phyloP scores from a whole-genome alignment of 2,113 vertebrate genomes.

The Semnopithecus entellus region DNA sequence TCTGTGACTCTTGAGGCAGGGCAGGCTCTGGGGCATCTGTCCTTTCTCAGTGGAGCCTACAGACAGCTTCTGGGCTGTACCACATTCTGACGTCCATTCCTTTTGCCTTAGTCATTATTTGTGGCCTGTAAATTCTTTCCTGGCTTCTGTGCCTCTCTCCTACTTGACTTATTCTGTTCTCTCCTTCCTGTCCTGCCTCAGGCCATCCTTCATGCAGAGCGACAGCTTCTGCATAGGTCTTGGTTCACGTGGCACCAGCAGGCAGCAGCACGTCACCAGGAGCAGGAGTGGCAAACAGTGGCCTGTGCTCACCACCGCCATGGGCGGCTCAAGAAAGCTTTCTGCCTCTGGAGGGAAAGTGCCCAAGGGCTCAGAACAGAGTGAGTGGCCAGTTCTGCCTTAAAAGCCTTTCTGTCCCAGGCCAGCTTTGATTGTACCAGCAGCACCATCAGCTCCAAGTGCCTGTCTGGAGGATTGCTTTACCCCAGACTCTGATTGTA shows the following conservation, averaged over 20 bases:
- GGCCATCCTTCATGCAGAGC: constrained; percentile 89
- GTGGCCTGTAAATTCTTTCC: neutral
- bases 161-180: neutral
- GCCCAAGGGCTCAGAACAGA: constrained; percentile 68
- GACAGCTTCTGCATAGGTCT: constrained; percentile 69
- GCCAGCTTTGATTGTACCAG: neutral
- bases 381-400: constrained; percentile 70
- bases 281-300: constrained; percentile 44
- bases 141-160: neutral
- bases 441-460: too few species aligned
- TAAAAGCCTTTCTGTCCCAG: fast-evolving
- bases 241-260: constrained; percentile 87
- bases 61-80: neutral
- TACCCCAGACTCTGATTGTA: neutral
- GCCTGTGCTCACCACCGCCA: constrained; percentile 74
- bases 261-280: neutral
- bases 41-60: neutral
- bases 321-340: constrained; percentile 61
- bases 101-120: neutral
- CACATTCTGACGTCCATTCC: too few species aligned
- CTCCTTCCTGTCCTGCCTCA: constrained; percentile 58
- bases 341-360: constrained; percentile 80
- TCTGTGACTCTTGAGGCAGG: neutral
- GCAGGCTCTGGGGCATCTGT: neutral
- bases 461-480: neutral